These are phyloP conservation scores for Corvus cornix DNA, from an alignment of 2,113 vertebrate genomes.

Conservation along the genomic window DNA sequence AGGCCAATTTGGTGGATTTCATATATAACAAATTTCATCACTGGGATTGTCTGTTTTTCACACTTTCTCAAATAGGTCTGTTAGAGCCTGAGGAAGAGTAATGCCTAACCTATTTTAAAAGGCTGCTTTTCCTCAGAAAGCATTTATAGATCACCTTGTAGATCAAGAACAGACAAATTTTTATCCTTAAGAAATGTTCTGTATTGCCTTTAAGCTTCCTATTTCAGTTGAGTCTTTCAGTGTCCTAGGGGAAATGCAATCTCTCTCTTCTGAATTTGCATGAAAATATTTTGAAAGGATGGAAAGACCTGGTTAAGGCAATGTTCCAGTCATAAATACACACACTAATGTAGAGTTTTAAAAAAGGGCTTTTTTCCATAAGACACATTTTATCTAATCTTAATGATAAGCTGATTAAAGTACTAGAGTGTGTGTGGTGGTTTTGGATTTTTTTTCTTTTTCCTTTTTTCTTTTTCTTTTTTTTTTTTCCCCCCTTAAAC, in stretches of 20 bases:
- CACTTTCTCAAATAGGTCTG: not conserved
- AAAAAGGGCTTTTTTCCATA: not conserved
- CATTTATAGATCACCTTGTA: not conserved
- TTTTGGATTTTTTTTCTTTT: not conserved
- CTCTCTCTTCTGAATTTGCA: slow-evolving; percentile 16
- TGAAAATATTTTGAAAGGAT: slow-evolving; percentile 38
- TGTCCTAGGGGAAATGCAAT: not conserved
- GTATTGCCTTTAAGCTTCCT: not conserved
- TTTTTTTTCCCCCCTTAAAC: not conserved
- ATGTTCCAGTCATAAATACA: not conserved
- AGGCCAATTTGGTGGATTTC: too few species aligned
- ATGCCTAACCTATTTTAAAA: slow-evolving; percentile 7
- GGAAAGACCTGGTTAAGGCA: not conserved
- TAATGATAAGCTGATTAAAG: not conserved
- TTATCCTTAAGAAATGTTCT: not conserved
- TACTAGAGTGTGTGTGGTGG: not conserved
- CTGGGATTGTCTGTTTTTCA: not conserved
- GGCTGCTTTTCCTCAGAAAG: not conserved
- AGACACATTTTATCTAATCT: not conserved
- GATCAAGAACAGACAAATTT: not conserved
- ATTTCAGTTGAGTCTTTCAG: not conserved
- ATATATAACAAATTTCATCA: not conserved
- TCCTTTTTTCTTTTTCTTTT: not conserved
- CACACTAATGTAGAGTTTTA: not conserved
- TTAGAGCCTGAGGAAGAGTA: slow-evolving; percentile 2